Evolutionary conservation across 2,888 invertebrate genomes (phyloP).

Genomic region (Herminia tarsipennalis): DNA sequence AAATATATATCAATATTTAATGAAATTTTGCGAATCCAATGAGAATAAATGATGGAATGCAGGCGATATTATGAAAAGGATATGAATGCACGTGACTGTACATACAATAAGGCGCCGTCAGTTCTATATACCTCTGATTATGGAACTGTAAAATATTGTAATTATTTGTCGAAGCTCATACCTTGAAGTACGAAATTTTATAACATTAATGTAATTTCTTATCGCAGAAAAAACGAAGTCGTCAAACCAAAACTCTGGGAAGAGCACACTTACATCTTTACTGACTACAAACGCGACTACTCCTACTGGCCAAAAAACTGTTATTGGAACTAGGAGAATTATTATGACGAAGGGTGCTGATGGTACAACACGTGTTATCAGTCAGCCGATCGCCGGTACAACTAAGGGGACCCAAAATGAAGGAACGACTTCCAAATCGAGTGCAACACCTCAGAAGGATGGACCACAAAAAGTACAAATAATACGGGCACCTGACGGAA

Average conservation of each 20-base stretch:
- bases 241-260: constrained; percentile 84
- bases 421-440: constrained; percentile 50
- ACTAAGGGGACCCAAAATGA: constrained; percentile 68
- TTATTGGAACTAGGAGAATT: constrained; percentile 88
- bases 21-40: too few relatives aligned
- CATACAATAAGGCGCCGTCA: too few relatives aligned
- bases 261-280: constrained; percentile 88
- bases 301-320: constrained; percentile 87
- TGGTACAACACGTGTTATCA: constrained; percentile 87
- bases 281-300: constrained; percentile 82
- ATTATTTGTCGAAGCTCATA: too few relatives aligned
- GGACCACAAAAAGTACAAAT: constrained; percentile 94
- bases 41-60: too few relatives aligned
- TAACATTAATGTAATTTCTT: too few relatives aligned
- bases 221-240: constrained; percentile 69
- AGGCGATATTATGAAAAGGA: too few relatives aligned
- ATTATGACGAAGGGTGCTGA: constrained; percentile 91
- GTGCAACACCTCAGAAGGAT: constrained; percentile 71
- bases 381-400: constrained; percentile 82
- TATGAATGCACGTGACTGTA: too few relatives aligned
- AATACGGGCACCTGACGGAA: constrained; percentile 95
- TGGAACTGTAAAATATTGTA: too few relatives aligned
- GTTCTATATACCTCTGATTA: too few relatives aligned
- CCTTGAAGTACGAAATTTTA: too few relatives aligned
- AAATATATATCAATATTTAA: too few relatives aligned